These are phyloP conservation scores for Eretmochelys imbricata DNA, from an alignment of 2,113 vertebrate species.

Conservation along the genomic window DNA sequence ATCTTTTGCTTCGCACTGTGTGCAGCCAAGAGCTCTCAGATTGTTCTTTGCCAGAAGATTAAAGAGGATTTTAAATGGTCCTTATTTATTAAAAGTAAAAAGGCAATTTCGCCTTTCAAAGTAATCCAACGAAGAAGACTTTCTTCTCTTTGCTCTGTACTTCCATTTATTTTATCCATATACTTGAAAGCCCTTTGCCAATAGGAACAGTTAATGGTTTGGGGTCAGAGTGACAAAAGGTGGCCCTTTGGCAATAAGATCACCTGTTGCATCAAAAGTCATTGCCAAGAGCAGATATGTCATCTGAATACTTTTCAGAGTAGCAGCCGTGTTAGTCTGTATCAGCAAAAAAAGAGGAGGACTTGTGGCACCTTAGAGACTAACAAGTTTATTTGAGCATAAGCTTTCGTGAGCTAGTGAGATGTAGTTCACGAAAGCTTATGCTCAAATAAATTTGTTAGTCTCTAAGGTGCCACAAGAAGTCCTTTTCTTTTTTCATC, in stretches of 20 bases:
- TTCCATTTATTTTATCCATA: background rate
- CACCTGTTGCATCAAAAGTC: slow-evolving; percentile 5
- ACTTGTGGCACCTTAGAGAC: too few species aligned
- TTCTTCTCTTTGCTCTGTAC: background rate
- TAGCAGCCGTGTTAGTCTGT: too few species aligned
- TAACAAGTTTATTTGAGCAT: too few species aligned
- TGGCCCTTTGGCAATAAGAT: background rate
- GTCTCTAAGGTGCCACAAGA: too few species aligned
- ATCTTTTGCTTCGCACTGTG: background rate
- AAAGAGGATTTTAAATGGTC: background rate
- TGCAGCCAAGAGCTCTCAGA: background rate
- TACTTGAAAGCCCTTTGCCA: slow-evolving; percentile 8
- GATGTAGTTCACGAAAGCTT: too few species aligned
- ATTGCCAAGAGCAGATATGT: background rate
- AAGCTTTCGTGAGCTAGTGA: too few species aligned
- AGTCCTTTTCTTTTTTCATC: background rate
- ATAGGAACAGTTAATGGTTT: background rate
- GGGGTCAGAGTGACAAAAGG: background rate
- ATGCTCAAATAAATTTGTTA: too few species aligned
- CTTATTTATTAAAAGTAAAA: background rate
- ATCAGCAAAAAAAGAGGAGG: too few species aligned
- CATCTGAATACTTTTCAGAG: too few species aligned
- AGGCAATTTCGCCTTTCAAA: background rate
- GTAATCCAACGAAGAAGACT: background rate
- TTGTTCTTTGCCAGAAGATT: background rate